phyloP scores from a whole-genome alignment of 2,797 vertebrate genomes.

The Ceryle rudis region DNA sequence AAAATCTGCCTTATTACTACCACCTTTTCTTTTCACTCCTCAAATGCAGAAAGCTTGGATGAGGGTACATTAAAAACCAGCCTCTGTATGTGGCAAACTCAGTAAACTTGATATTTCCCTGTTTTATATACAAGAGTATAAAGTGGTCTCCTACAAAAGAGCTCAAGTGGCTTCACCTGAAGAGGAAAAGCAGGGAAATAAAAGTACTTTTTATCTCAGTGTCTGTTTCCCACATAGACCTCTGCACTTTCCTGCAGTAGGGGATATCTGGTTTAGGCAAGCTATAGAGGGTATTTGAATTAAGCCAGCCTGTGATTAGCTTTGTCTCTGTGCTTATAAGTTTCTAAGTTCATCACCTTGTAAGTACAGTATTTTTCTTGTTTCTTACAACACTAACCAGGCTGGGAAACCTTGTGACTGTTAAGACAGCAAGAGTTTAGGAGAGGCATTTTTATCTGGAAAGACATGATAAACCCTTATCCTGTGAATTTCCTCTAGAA shows the following conservation, averaged over 20 bases:
- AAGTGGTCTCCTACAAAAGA: neutral
- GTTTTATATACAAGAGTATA: neutral
- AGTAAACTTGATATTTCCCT: neutral
- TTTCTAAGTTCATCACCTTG: neutral
- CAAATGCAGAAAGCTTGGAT: neutral
- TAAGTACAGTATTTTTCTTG: neutral
- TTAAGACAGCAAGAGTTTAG: neutral
- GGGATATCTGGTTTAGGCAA: neutral
- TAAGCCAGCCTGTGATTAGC: neutral
- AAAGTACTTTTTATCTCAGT: neutral
- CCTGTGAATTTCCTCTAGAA: neutral
- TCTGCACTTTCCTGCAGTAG: neutral
- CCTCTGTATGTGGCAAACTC: neutral
- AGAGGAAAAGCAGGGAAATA: neutral
- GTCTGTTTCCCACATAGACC: neutral
- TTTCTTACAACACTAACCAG: neutral
- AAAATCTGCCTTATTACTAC: neutral
- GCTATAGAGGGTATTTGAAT: neutral
- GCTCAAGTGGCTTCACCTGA: neutral
- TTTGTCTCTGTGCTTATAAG: neutral
- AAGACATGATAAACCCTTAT: neutral
- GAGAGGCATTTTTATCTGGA: neutral
- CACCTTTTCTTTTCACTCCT: neutral
- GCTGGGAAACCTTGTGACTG: neutral
- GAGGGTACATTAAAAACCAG: neutral